These are phyloP conservation scores for Agonopterix heracliana DNA, from an alignment of 2,888 invertebrate genomes.

Conservation along the genomic window DNA sequence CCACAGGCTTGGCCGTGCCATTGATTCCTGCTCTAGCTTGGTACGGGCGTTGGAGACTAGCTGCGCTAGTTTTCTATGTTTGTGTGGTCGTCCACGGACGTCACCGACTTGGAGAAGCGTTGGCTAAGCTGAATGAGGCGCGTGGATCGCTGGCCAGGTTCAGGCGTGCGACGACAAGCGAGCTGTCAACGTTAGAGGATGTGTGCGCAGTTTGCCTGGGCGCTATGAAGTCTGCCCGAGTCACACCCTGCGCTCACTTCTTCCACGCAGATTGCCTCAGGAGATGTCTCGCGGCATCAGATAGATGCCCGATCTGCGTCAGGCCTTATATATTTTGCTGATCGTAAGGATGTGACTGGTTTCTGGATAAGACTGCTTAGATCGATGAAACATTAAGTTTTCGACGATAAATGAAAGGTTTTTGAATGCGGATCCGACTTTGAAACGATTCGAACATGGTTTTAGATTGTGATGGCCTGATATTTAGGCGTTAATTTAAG, in stretches of 20 bases:
- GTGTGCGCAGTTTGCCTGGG: constrained; percentile 87
- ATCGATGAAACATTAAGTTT: background rate
- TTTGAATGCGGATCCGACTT: background rate
- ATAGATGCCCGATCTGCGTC: constrained; percentile 86
- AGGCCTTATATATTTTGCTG: constrained; percentile 77
- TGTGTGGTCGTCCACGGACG: constrained; percentile 81
- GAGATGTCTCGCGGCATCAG: constrained; percentile 81
- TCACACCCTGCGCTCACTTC: constrained; percentile 87
- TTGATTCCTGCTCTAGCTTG: constrained; percentile 74
- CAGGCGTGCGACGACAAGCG: constrained; percentile 79
- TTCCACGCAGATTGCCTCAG: constrained; percentile 87
- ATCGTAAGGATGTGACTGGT: constrained; percentile 20
- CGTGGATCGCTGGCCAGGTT: constrained; percentile 78
- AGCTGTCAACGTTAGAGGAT: constrained; percentile 82
- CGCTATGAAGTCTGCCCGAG: constrained; percentile 81
- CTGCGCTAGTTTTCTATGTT: constrained; percentile 76
- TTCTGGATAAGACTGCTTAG: constrained; percentile 46
- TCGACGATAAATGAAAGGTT: background rate
- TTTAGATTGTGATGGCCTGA: constrained; percentile 5
- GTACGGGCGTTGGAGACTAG: constrained; percentile 76
- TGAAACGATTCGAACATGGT: background rate
- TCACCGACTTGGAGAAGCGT: constrained; percentile 76
- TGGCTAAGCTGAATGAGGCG: constrained; percentile 75
- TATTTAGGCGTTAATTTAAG: background rate
- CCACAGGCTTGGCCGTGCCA: constrained; percentile 74